These are phyloP conservation scores for Formica selysi DNA, from an alignment of 1,140 invertebrate species.

Conservation along the genomic window DNA sequence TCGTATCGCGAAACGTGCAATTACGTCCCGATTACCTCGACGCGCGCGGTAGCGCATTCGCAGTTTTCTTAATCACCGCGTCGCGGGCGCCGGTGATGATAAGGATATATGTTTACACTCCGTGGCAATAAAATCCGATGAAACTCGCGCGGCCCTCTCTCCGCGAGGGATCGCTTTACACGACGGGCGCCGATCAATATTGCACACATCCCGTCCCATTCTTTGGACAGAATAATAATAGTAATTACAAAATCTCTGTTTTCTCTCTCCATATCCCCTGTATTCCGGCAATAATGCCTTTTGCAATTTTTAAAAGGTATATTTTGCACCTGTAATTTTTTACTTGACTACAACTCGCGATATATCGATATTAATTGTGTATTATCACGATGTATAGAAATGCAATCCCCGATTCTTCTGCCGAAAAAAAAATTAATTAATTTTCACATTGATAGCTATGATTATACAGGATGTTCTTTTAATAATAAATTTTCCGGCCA, in stretches of 20 bases:
- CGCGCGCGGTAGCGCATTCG: slow-evolving; percentile 16
- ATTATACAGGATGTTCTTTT: background rate
- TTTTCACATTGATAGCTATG: background rate
- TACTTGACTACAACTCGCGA: background rate
- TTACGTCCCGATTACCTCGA: background rate
- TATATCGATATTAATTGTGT: background rate
- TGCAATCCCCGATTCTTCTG: background rate
- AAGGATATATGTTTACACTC: slow-evolving; percentile 60
- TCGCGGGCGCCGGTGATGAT: background rate
- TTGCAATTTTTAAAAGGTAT: background rate
- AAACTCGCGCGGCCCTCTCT: slow-evolving; percentile 46
- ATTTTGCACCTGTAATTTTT: background rate
- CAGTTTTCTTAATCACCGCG: slow-evolving; percentile 44
- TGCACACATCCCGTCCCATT: slow-evolving; percentile 44
- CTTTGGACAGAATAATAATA: slow-evolving; percentile 49
- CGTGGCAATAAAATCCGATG: slow-evolving; percentile 66
- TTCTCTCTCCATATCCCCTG: background rate
- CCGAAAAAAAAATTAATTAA: background rate
- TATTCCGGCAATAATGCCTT: background rate
- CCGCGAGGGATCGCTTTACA: slow-evolving; percentile 34
- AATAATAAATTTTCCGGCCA: too few relatives aligned
- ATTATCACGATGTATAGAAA: background rate
- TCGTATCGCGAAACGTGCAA: slow-evolving; percentile 4
- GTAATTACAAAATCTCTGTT: slow-evolving; percentile 29
- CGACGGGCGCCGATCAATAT: slow-evolving; percentile 67